phyloP scores from a whole-genome alignment of 1,140 invertebrate species.

The Philopotamus ludificatus region DNA sequence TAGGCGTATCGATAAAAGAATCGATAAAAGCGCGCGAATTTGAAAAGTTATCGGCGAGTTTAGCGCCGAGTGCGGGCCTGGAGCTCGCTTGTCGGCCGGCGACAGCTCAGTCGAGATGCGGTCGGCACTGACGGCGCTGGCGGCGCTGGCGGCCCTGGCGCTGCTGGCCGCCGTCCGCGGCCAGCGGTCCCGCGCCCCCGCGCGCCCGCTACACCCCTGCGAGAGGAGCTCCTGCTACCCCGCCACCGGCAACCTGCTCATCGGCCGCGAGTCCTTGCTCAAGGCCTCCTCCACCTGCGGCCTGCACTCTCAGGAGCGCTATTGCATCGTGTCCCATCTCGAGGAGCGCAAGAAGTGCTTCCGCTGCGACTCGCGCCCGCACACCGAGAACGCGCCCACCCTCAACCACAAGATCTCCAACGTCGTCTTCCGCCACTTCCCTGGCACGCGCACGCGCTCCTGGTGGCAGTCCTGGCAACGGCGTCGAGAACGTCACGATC shows the following conservation, averaged over 20 bases:
- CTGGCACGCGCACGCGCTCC: slow-evolving; percentile 65
- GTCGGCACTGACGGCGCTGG: slow-evolving; percentile 47
- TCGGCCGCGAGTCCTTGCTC: slow-evolving; percentile 86
- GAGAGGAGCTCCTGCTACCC: slow-evolving; percentile 96
- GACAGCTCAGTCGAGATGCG: slow-evolving; percentile 51
- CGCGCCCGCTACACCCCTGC: slow-evolving; percentile 66
- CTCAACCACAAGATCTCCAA: slow-evolving; percentile 87
- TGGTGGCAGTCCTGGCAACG: slow-evolving; percentile 98
- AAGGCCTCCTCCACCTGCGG: slow-evolving; percentile 94
- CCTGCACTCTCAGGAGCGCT: slow-evolving; percentile 70
- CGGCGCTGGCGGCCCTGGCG: slow-evolving; percentile 24
- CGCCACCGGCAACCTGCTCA: slow-evolving; percentile 95
- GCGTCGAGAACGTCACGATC: slow-evolving; percentile 86
- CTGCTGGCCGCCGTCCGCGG: slow-evolving; percentile 11
- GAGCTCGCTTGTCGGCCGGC: slow-evolving; percentile 46
- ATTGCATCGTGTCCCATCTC: slow-evolving; percentile 96
- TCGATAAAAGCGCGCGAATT: too few species aligned
- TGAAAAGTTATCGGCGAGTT: neutral
- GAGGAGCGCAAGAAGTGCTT: slow-evolving; percentile 96
- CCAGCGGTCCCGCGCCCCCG: neutral
- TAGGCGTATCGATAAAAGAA: too few species aligned
- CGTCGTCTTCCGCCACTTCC: slow-evolving; percentile 76
- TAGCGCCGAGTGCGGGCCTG: slow-evolving; percentile 46
- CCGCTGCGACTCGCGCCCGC: slow-evolving; percentile 81
- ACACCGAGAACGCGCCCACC: slow-evolving; percentile 57